Evolutionary conservation across 2,797 vertebrate genomes (phyloP).

Genomic region (Microctenopoma steveboyesi): DNA sequence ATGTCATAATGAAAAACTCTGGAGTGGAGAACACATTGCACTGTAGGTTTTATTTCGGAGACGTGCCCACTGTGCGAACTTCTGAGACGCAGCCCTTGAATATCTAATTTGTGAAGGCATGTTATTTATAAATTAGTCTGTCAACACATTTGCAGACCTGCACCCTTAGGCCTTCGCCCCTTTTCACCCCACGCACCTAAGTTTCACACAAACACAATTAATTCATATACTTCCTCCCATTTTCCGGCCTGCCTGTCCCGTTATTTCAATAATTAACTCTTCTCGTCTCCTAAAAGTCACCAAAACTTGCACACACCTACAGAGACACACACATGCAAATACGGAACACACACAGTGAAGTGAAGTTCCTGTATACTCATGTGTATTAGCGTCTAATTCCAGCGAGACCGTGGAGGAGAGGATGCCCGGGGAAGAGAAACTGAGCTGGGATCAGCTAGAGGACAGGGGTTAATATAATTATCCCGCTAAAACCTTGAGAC

Average conservation of each 20-base stretch:
- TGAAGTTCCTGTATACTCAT: slow-evolving; percentile 2
- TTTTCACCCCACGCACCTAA: slow-evolving; percentile 11
- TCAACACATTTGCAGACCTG: slow-evolving; percentile 30
- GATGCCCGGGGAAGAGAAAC: slow-evolving; percentile 66
- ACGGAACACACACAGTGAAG: slow-evolving; percentile 33
- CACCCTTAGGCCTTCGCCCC: slow-evolving; percentile 1
- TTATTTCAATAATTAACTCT: slow-evolving; percentile 18
- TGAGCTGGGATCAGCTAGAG: slow-evolving; percentile 78
- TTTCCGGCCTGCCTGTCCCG: not conserved
- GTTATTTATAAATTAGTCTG: slow-evolving; percentile 35
- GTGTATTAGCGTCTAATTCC: slow-evolving; percentile 61
- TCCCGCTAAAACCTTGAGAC: slow-evolving; percentile 81
- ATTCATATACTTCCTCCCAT: not conserved
- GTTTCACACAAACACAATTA: slow-evolving; percentile 25
- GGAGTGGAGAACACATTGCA: slow-evolving; percentile 12
- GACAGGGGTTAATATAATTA: slow-evolving; percentile 85
- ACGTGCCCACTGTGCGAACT: slow-evolving; percentile 53
- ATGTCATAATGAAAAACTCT: slow-evolving; percentile 31
- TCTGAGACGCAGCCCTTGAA: slow-evolving; percentile 43
- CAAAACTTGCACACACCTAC: slow-evolving; percentile 6
- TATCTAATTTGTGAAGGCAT: slow-evolving; percentile 25
- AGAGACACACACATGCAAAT: not conserved
- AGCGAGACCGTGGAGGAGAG: slow-evolving; percentile 46
- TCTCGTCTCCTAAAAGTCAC: slow-evolving; percentile 39
- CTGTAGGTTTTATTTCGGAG: slow-evolving; percentile 32